A percentile compares a stretch with the other conserved stretches of the same genome.
Conservation (phyloP, 2,113 vertebrate species). For the Orcinus orca region DNA sequence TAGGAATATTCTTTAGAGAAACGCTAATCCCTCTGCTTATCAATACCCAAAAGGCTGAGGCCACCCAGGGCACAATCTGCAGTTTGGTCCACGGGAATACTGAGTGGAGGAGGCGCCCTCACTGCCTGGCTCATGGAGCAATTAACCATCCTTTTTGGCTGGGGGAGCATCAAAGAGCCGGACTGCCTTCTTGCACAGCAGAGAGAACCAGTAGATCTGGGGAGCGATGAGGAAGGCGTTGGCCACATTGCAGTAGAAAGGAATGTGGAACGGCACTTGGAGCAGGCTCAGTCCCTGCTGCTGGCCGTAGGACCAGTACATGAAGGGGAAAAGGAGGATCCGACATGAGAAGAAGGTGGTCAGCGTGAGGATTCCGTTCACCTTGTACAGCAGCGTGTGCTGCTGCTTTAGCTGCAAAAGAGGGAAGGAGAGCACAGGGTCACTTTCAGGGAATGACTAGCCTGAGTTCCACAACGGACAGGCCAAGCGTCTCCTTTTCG, state of each 20-base stretch:
- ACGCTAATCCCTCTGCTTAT: conserved; percentile 44
- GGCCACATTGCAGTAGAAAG: conserved; percentile 90
- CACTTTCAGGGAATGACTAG: not conserved
- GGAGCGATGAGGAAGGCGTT: conserved; percentile 93
- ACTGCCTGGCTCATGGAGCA: not conserved
- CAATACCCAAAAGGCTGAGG: not conserved
- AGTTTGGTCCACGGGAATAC: not conserved
- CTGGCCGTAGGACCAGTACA: conserved; percentile 92
- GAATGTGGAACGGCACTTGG: conserved; percentile 91
- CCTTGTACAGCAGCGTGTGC: conserved; percentile 93
- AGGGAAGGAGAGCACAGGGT: not conserved
- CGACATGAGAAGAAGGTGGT: conserved; percentile 95
- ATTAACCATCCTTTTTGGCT: conserved; percentile 73
- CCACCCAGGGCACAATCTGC: not conserved
- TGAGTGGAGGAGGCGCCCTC: not conserved
- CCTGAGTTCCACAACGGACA: not conserved
- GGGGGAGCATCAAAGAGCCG: conserved; percentile 86
- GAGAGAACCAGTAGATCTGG: conserved; percentile 97
- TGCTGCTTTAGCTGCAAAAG: conserved; percentile 90
- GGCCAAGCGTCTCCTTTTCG: not conserved
- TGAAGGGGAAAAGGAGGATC: conserved; percentile 96
- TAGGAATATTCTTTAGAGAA: conserved; percentile 48
- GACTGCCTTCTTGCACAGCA: conserved; percentile 93
- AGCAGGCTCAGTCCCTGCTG: conserved; percentile 88
- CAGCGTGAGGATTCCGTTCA: conserved; percentile 91